phyloP scores from a whole-genome alignment of 1,140 invertebrate genomes.

The Zaprionus tsacasi region DNA sequence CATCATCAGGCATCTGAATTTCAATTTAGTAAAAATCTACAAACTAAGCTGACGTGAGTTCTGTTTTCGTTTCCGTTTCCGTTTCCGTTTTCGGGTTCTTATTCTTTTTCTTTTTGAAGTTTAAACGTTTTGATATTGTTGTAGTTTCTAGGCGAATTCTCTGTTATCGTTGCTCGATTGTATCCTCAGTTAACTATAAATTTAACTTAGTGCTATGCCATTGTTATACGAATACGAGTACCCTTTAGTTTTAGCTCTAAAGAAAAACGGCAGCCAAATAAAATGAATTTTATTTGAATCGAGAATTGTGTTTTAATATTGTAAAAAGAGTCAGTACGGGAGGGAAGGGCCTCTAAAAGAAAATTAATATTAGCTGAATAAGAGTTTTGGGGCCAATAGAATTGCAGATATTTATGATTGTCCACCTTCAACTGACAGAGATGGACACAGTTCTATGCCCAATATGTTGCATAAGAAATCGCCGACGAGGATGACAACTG shows the following conservation, averaged over 20 bases:
- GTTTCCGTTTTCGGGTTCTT: constrained; percentile 32
- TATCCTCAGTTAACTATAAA: constrained; percentile 55
- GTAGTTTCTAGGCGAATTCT: constrained; percentile 56
- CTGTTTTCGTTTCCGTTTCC: neutral
- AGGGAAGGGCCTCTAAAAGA: neutral
- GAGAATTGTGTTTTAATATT: neutral
- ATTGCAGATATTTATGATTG: too few species aligned
- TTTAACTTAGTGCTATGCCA: constrained; percentile 47
- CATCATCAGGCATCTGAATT: constrained; percentile 51
- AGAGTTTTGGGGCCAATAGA: too few species aligned
- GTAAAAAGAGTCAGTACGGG: neutral
- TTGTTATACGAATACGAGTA: constrained; percentile 53
- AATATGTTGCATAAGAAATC: too few species aligned
- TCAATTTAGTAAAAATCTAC: constrained; percentile 20
- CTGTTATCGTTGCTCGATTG: constrained; percentile 49
- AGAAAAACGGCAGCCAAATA: constrained; percentile 63
- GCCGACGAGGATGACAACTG: too few species aligned
- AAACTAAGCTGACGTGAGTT: constrained; percentile 10
- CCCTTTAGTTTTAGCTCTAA: constrained; percentile 48
- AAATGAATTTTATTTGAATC: constrained; percentile 63
- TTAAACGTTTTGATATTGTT: constrained; percentile 50
- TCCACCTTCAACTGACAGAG: too few species aligned
- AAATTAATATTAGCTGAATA: too few species aligned
- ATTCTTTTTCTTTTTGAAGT: constrained; percentile 10
- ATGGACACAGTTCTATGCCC: too few species aligned